Base-by-base conservation (phyloP, 2,113 vertebrate genomes). In the Oncorhynchus nerka region DNA sequence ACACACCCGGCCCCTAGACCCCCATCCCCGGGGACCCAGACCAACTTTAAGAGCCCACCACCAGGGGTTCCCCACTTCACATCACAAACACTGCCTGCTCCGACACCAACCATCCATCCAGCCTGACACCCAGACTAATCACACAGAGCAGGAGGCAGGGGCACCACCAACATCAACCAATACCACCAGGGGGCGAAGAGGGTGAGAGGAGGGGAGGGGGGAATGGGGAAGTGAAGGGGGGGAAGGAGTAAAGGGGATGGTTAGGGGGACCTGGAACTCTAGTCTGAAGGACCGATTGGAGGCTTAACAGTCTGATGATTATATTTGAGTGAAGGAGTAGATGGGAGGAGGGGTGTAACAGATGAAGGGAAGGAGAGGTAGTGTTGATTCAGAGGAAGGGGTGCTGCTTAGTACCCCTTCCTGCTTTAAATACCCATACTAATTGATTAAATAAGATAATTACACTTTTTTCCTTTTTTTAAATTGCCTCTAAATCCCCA, bases 41-140 rank as follows among this genome's bases (percentile, higher is more conserved):
- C 70, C 48, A 61, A 81, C 73, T 57, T 78, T 74, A 77, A 49
- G 32, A 69, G 68, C 28, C 73, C 74, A 73, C 76, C 57, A 64
- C 66, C 55, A n/a, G 12, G 45, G 49, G 67, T 80, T 77, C 68
- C 39, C 71, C 73, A 73, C 62, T 78, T 86, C 78, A 73, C 65
- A 72, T 78, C 77, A 32, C 76, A 79, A 83, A 81, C 75, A 84
- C 32, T 51, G 73, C 55, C 59, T 12, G 28, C 55, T 83, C 81
- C 71, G 77, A 68, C 68, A 62, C 59, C 73, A 72, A 62, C 75
- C 71, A 71, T 79, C 76, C 39, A 77, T 70, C 59, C 78, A 62
- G n/a, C 51, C 55, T 22, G 77, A 79, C 74, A 16, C 65, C 24
- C 9, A 45, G 9, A 45, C 2, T 11, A 45, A 45, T 45, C 39